phyloP scores from a whole-genome alignment of 2,113 vertebrate species.

The Poicephalus meyeri region DNA sequence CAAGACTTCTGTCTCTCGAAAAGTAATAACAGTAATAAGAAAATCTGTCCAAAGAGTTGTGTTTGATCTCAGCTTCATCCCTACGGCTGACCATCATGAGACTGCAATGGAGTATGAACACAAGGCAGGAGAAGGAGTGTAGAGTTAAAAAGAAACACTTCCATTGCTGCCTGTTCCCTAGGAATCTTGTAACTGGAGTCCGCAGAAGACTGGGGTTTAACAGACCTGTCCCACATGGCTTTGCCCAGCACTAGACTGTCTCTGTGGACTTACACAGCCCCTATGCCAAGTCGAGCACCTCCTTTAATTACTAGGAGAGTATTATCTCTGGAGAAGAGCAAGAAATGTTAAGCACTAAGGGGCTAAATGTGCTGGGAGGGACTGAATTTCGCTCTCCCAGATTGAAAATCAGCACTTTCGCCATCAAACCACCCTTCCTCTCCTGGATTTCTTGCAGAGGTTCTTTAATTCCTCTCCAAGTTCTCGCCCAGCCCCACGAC shows the following conservation, averaged over 20 bases:
- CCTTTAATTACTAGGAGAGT: background rate
- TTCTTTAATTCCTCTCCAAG: background rate
- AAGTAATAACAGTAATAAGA: background rate
- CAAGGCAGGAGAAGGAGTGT: background rate
- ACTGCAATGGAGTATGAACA: background rate
- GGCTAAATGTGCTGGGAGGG: background rate
- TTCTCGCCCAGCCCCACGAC: background rate
- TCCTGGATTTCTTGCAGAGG: background rate
- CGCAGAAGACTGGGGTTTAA: background rate
- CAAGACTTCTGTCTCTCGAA: background rate
- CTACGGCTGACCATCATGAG: background rate
- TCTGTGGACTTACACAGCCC: background rate
- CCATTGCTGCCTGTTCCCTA: background rate
- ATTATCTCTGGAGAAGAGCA: background rate
- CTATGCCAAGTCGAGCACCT: background rate
- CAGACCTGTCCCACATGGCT: background rate
- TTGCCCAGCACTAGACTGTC: background rate
- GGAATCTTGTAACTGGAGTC: background rate
- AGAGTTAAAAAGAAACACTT: background rate
- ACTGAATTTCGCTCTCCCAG: background rate
- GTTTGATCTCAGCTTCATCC: background rate
- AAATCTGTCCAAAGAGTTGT: background rate
- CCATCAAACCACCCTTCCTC: background rate
- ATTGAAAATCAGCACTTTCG: background rate
- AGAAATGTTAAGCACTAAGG: background rate